phyloP scores from a whole-genome alignment of 2,797 vertebrate species.

The Ceyx erithaca region DNA sequence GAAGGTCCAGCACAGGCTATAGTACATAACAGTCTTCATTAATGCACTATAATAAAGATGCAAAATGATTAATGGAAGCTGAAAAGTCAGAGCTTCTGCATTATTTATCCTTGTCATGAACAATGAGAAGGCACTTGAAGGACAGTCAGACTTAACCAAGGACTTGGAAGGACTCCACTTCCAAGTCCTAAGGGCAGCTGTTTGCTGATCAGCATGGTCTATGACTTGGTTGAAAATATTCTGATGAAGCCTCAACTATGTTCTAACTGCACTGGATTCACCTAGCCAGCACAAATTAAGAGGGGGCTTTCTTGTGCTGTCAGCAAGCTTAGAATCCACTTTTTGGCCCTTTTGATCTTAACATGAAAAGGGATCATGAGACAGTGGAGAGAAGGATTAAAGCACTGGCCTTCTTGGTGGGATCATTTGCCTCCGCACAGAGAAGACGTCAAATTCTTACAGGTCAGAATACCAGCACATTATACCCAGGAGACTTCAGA shows the following conservation, averaged over 20 bases:
- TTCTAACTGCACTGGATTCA: background rate
- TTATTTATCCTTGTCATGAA: background rate
- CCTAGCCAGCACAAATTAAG: background rate
- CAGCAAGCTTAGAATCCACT: background rate
- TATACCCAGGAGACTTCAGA: background rate
- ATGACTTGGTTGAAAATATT: background rate
- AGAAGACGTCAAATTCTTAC: background rate
- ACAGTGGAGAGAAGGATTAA: background rate
- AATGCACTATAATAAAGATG: background rate
- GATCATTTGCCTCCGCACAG: background rate
- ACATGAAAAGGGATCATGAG: background rate
- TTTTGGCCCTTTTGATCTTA: background rate
- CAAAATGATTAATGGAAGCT: background rate
- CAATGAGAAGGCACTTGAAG: background rate
- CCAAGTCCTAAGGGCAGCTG: background rate
- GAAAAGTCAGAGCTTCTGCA: background rate
- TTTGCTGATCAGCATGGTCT: background rate
- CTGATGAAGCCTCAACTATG: background rate
- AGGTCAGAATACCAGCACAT: slow-evolving; percentile 6
- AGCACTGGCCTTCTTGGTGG: background rate
- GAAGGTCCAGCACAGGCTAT: background rate
- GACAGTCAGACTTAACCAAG: background rate
- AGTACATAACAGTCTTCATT: background rate
- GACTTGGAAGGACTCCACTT: background rate
- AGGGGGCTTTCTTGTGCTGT: background rate